Conservation (phyloP, 2,113 vertebrate genomes). For the Hucho hucho region DNA sequence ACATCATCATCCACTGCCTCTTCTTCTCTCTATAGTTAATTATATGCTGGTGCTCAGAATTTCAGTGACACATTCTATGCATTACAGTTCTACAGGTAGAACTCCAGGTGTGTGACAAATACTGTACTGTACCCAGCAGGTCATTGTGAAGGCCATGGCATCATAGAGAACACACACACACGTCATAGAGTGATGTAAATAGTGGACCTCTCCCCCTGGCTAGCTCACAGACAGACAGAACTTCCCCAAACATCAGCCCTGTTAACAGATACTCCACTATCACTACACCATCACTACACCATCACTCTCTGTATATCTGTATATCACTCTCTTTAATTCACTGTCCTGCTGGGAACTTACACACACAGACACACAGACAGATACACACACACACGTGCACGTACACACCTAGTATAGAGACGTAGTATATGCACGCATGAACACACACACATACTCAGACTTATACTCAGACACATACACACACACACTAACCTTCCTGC, state of each 20-base stretch:
- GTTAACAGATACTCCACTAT: slow-evolving; percentile 56
- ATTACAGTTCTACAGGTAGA: too few relatives aligned
- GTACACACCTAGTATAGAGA: slow-evolving; percentile 2
- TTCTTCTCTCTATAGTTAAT: too few relatives aligned
- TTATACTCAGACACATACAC: slow-evolving; percentile 9
- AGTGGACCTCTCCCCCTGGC: neutral
- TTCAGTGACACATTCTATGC: too few relatives aligned
- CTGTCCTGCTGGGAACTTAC: slow-evolving; percentile 10
- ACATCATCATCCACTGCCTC: too few relatives aligned
- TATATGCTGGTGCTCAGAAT: too few relatives aligned
- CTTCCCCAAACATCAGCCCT: slow-evolving; percentile 37
- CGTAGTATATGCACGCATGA: neutral
- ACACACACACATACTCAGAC: slow-evolving; percentile 25
- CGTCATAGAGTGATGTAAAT: slow-evolving; percentile 33
- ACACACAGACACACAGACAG: slow-evolving; percentile 14
- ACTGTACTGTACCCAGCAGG: slow-evolving; percentile 10
- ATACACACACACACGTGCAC: neutral
- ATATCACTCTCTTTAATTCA: slow-evolving; percentile 34
- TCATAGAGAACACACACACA: neutral
- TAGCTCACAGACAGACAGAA: neutral
- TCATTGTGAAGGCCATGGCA: slow-evolving; percentile 30
- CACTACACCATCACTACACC: slow-evolving; percentile 36
- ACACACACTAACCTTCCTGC: neutral
- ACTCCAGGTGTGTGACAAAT: too few relatives aligned
- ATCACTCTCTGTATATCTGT: slow-evolving; percentile 30